Conservation (phyloP, 2,888 invertebrate species). For the Drosophila macrothrix region DNA sequence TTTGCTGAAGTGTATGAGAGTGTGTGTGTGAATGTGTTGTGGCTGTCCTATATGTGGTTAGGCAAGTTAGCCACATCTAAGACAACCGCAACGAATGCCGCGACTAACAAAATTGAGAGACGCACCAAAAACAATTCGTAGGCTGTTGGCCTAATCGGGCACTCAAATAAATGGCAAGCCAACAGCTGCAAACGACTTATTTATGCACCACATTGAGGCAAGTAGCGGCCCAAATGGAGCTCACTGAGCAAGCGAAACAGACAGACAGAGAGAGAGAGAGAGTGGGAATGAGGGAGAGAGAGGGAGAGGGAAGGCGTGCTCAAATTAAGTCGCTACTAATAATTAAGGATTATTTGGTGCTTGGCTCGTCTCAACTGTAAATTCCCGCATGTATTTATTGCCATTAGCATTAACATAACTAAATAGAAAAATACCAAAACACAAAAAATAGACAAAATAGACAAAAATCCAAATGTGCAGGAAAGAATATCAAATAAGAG, state of each 20-base stretch:
- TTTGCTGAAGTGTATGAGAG: neutral
- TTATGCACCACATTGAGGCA: conserved; percentile 60
- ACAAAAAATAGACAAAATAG: conserved; percentile 6
- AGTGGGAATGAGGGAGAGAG: neutral
- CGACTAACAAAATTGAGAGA: conserved; percentile 54
- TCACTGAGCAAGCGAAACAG: neutral
- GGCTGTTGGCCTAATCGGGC: conserved; percentile 56
- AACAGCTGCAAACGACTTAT: conserved; percentile 77
- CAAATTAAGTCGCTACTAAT: conserved; percentile 54
- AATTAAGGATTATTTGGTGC: conserved; percentile 49
- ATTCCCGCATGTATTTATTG: conserved; percentile 21
- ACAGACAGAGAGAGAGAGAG: neutral
- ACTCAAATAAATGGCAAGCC: conserved; percentile 64
- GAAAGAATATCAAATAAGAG: neutral
- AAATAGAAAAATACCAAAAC: conserved; percentile 19
- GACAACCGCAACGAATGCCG: conserved; percentile 19
- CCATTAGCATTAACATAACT: conserved; percentile 10
- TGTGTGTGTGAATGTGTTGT: neutral
- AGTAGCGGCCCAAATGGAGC: neutral
- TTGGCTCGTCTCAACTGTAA: conserved; percentile 8
- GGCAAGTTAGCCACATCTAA: conserved; percentile 3
- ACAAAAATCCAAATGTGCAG: conserved; percentile 5
- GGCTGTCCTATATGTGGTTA: conserved; percentile 19
- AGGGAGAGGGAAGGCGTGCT: conserved; percentile 28
- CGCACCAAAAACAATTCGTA: conserved; percentile 49